Evolutionary conservation across 2,113 vertebrate species (phyloP).

Genomic region (Geococcyx californianus): DNA sequence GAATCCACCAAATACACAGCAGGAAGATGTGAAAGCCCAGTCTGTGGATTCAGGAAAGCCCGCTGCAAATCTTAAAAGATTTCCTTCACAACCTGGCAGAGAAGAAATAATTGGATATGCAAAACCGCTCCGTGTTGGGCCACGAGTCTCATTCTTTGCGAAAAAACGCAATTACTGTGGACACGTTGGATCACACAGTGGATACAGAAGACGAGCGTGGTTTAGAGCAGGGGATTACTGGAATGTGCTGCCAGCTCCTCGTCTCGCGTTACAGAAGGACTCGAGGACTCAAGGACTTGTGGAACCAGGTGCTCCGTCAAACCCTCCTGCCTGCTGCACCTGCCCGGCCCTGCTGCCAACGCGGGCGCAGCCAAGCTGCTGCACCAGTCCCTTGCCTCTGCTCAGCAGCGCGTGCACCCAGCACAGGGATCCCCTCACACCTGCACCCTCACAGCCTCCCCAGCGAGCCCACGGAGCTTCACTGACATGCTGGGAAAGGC

Average conservation of each 20-base stretch:
- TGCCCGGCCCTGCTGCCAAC: background rate
- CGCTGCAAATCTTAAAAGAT: background rate
- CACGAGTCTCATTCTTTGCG: background rate
- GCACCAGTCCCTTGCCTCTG: background rate
- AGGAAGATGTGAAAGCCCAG: background rate
- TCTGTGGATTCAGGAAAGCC: background rate
- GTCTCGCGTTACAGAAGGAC: background rate
- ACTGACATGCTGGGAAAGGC: background rate
- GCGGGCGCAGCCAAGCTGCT: background rate
- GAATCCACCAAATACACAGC: background rate
- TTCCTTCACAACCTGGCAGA: background rate
- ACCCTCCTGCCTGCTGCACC: background rate
- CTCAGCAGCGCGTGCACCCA: rapidly evolving
- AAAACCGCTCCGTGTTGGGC: background rate
- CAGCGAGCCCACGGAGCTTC: background rate
- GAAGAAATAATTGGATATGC: background rate
- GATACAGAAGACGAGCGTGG: background rate
- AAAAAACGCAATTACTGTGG: background rate
- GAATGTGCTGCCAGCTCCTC: background rate
- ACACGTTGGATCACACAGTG: rapidly evolving
- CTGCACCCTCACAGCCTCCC: rapidly evolving
- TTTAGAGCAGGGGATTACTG: background rate
- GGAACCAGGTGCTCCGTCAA: rapidly evolving
- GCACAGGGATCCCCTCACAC: rapidly evolving
- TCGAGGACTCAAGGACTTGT: rapidly evolving